Evolutionary conservation across 2,888 invertebrate species (phyloP).

Genomic region (Hylaea fasciaria): DNA sequence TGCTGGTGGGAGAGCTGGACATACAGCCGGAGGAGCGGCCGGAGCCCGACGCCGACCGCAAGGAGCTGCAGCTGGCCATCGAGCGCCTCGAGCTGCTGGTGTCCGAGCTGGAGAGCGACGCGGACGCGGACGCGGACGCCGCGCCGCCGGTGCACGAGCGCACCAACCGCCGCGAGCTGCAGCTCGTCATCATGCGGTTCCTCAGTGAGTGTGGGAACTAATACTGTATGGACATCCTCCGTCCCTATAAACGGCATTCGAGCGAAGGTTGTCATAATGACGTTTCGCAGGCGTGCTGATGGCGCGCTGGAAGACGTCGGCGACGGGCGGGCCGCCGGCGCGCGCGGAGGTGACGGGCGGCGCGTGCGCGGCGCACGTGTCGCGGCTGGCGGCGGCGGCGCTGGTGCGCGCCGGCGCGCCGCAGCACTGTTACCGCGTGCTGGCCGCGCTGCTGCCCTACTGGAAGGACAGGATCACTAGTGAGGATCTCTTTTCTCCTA

Average conservation of each 20-base stretch:
- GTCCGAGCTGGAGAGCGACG: constrained; percentile 88
- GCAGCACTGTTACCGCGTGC: constrained; percentile 72
- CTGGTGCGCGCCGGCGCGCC: constrained; percentile 72
- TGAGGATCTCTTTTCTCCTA: too few relatives aligned
- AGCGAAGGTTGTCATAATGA: too few relatives aligned
- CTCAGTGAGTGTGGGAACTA: constrained; percentile 87
- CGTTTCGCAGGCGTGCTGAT: constrained; percentile 87
- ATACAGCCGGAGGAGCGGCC: constrained; percentile 83
- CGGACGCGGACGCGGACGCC: constrained; percentile 67
- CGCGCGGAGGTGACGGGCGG: constrained; percentile 56
- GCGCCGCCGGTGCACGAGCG: constrained; percentile 86
- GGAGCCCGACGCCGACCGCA: constrained; percentile 87
- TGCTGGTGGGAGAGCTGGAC: constrained; percentile 89
- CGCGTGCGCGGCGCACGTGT: constrained; percentile 77
- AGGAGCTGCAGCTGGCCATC: constrained; percentile 95
- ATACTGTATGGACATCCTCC: too few relatives aligned
- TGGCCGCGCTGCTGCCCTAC: constrained; percentile 84
- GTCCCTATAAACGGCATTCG: too few relatives aligned
- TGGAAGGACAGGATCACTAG: constrained; percentile 87
- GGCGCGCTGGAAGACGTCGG: constrained; percentile 88
- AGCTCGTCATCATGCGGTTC: constrained; percentile 94
- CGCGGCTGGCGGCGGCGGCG: constrained; percentile 73
- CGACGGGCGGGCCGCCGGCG: constrained; percentile 51
- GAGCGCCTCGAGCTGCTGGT: constrained; percentile 91
- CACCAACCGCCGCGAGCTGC: constrained; percentile 92